These are phyloP conservation scores for Spilosoma lubricipeda DNA, from an alignment of 2,888 invertebrate species.

Conservation along the genomic window DNA sequence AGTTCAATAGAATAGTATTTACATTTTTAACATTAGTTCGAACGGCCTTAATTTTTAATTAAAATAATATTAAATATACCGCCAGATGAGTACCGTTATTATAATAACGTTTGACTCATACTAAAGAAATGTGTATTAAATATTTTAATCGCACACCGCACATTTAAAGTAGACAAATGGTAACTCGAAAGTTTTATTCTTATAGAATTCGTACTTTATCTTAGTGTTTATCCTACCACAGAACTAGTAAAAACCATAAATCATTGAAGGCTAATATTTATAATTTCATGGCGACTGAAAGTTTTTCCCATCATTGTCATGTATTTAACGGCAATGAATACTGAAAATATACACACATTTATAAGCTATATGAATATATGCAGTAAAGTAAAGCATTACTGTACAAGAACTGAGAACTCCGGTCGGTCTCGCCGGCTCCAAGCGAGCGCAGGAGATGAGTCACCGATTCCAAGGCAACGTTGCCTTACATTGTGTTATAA, in stretches of 20 bases:
- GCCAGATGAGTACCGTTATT: not conserved
- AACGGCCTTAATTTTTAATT: not conserved
- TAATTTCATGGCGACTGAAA: too few relatives aligned
- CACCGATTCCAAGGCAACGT: conserved; percentile 66
- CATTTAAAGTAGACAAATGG: not conserved
- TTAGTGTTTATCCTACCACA: not conserved
- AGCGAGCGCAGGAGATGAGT: conserved; percentile 71
- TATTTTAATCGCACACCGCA: not conserved
- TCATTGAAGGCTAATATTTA: not conserved
- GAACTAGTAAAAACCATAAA: not conserved
- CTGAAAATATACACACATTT: conserved; percentile 37
- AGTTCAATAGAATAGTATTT: not conserved
- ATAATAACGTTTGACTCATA: not conserved
- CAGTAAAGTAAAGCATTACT: not conserved
- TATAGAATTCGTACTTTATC: not conserved
- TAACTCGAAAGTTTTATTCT: not conserved
- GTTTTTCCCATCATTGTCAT: conserved; percentile 38
- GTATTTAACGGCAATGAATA: conserved; percentile 55
- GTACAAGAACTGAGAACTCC: conserved; percentile 17
- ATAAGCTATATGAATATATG: not conserved
- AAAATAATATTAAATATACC: not conserved
- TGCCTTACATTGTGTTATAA: conserved; percentile 52
- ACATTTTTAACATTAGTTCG: not conserved
- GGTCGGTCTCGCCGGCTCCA: conserved; percentile 69
- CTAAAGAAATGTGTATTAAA: not conserved